phyloP scores from a whole-genome alignment of 1,140 invertebrate genomes.

The Bombus picipes region DNA sequence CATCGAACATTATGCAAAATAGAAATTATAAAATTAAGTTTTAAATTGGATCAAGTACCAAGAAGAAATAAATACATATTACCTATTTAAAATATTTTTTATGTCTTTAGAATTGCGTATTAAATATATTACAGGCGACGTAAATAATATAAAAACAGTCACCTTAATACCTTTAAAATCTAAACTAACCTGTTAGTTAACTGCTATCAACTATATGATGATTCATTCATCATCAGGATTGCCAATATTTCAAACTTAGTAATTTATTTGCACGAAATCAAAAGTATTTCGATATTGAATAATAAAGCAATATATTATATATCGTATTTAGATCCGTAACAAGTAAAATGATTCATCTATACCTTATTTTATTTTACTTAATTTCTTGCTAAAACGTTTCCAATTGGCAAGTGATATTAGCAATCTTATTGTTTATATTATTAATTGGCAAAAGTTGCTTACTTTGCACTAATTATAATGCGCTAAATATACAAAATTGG shows the following conservation, averaged over 20 bases:
- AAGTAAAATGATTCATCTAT: neutral
- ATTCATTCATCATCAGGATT: constrained; percentile 1
- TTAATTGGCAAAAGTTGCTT: neutral
- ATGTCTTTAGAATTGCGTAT: neutral
- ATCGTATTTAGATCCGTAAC: neutral
- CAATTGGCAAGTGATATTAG: too few relatives aligned
- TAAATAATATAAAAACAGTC: neutral
- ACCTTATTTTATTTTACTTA: too few relatives aligned
- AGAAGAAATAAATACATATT: neutral
- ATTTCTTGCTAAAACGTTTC: too few relatives aligned
- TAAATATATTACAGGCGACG: neutral
- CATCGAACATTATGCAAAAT: too few relatives aligned
- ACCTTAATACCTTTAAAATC: neutral
- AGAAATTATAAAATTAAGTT: neutral
- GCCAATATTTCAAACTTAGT: neutral
- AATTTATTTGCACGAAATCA: neutral
- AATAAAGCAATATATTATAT: neutral
- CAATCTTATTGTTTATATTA: neutral
- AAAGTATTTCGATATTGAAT: neutral
- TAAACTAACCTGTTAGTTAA: neutral
- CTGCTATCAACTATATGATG: neutral
- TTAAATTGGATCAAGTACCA: too few relatives aligned
- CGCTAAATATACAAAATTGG: neutral
- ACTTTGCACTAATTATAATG: neutral
- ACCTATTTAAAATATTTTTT: neutral